Conservation (phyloP, 2,113 vertebrate genomes). For the Arizona elegans region DNA sequence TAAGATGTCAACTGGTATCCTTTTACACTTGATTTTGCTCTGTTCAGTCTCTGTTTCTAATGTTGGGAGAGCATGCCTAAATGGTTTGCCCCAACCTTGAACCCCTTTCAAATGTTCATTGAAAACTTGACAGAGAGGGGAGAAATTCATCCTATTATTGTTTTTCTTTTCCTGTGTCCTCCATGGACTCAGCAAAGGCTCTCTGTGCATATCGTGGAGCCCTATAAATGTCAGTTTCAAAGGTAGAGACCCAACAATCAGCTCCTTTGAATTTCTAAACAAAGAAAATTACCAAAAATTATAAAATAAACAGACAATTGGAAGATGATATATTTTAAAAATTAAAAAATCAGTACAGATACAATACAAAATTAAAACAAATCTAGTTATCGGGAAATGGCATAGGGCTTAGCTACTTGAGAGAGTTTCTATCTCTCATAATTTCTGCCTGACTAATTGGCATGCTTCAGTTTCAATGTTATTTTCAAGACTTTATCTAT, state of each 20-base stretch:
- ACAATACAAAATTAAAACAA: not conserved
- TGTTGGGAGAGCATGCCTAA: not conserved
- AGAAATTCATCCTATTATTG: not conserved
- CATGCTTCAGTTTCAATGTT: not conserved
- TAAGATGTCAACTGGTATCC: not conserved
- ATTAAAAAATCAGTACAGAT: not conserved
- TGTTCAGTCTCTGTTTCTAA: not conserved
- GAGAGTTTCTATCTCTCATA: not conserved
- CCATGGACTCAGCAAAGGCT: not conserved
- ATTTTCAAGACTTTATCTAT: not conserved
- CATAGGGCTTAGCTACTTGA: not conserved
- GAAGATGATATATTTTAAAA: not conserved
- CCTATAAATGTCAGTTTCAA: not conserved
- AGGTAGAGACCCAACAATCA: conserved; percentile 29
- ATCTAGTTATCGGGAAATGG: not conserved
- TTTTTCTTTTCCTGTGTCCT: not conserved
- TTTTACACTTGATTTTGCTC: not conserved
- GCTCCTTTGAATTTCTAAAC: not conserved
- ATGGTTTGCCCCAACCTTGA: not conserved
- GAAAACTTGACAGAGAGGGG: not conserved
- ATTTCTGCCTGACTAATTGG: not conserved
- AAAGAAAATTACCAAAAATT: not conserved
- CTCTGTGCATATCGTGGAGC: not conserved
- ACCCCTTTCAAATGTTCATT: not conserved
- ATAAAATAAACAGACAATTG: not conserved